Conservation (phyloP, 2,797 vertebrate genomes). For the Hybognathus amarus region DNA sequence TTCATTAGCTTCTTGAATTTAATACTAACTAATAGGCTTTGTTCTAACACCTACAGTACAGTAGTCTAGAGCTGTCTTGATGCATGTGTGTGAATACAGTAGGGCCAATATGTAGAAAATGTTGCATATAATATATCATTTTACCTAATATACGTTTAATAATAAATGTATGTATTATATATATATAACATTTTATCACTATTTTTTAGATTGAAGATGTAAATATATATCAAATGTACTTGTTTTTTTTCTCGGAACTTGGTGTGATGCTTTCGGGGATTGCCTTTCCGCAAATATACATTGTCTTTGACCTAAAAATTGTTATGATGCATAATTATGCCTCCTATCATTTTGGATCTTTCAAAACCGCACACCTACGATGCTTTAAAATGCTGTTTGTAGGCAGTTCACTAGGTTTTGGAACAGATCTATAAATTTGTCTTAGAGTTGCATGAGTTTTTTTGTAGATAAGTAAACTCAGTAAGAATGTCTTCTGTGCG, state of each 20-base stretch:
- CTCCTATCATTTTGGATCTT: neutral
- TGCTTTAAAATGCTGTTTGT: neutral
- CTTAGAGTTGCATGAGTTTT: neutral
- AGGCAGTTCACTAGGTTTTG: neutral
- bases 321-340: neutral
- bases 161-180: neutral
- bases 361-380: neutral
- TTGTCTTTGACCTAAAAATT: neutral
- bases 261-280: neutral
- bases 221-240: neutral
- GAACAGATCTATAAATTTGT: neutral
- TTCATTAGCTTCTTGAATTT: constrained; percentile 11
- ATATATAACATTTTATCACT: neutral
- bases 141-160: neutral
- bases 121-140: neutral
- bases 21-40: constrained; percentile 5
- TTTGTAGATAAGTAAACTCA: constrained; percentile 3
- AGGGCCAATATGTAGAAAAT: too few species aligned
- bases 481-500: neutral
- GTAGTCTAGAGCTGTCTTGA: neutral
- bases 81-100: neutral
- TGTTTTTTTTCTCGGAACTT: neutral
- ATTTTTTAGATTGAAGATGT: neutral
- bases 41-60: neutral
- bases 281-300: neutral